These are phyloP conservation scores for Aphidius colemani DNA, from an alignment of 2,888 invertebrate species.

Conservation along the genomic window DNA sequence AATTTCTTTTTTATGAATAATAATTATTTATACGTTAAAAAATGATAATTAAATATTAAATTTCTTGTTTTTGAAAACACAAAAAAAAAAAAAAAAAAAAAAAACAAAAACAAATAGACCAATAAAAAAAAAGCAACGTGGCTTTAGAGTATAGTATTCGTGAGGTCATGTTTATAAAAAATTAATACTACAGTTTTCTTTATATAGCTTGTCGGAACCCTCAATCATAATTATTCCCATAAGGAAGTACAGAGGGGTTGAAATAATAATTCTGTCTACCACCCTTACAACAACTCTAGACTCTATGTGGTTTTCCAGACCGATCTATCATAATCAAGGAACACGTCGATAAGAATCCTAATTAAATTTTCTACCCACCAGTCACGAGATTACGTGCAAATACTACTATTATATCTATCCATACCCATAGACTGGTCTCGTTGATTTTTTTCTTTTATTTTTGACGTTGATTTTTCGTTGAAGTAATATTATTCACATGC, in stretches of 20 bases:
- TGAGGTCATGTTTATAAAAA: no score
- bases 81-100: no score
- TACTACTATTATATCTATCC: constrained; percentile 9
- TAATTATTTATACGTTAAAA: no score
- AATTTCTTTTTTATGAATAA: no score
- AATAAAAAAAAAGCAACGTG: no score
- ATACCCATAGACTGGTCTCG: neutral
- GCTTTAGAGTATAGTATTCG: no score
- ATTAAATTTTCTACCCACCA: constrained; percentile 39
- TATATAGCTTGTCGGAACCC: neutral
- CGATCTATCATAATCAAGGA: constrained; percentile 45
- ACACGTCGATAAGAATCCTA: constrained; percentile 45
- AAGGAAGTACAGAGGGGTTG: constrained; percentile 1
- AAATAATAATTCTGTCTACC: constrained; percentile 15
- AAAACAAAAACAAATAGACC: no score
- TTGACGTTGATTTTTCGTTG: neutral
- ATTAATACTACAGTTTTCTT: no score
- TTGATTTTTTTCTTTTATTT: constrained; percentile 2
- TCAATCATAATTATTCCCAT: constrained; percentile 7
- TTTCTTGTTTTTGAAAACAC: no score
- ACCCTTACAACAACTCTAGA: constrained; percentile 21
- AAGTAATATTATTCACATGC: constrained; percentile 10
- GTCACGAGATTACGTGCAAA: constrained; percentile 20
- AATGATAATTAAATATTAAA: no score
- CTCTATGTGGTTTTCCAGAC: constrained; percentile 16